Percentiles rank a stretch among this genome's conserved stretches.
Conservation (phyloP, 2,797 vertebrate genomes). For the Phataginus tetradactyla region DNA sequence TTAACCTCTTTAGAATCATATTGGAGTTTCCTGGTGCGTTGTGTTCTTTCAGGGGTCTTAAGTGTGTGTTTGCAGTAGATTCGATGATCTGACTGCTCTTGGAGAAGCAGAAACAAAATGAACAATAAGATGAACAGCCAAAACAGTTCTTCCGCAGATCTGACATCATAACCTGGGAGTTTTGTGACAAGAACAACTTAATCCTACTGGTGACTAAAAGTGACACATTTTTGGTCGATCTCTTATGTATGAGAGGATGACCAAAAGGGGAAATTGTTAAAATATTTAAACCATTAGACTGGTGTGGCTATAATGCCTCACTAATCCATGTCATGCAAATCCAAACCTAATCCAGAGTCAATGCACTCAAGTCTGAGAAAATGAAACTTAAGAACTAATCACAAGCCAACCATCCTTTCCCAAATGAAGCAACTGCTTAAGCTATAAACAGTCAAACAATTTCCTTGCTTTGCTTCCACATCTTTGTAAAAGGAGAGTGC, state of each 20-base stretch:
- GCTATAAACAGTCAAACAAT: neutral
- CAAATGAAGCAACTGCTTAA: neutral
- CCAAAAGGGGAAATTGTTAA: neutral
- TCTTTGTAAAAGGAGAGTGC: neutral
- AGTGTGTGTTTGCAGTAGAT: neutral
- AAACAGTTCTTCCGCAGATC: neutral
- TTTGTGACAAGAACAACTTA: neutral
- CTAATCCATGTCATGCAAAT: neutral
- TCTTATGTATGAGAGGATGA: neutral
- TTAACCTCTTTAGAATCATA: neutral
- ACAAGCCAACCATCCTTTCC: neutral
- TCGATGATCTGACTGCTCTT: neutral
- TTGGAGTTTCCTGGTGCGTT: neutral
- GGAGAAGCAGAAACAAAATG: neutral
- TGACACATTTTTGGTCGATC: neutral
- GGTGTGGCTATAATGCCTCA: neutral
- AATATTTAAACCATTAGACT: neutral
- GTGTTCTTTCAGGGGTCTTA: neutral
- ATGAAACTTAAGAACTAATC: neutral
- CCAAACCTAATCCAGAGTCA: neutral
- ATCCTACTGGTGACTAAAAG: neutral
- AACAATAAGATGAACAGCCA: neutral
- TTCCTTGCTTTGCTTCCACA: neutral
- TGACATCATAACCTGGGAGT: neutral
- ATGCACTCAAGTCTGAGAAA: neutral